Base-by-base conservation (phyloP, 35 echinoderm and acorn worm species). In the Chiridota heheva region DNA sequence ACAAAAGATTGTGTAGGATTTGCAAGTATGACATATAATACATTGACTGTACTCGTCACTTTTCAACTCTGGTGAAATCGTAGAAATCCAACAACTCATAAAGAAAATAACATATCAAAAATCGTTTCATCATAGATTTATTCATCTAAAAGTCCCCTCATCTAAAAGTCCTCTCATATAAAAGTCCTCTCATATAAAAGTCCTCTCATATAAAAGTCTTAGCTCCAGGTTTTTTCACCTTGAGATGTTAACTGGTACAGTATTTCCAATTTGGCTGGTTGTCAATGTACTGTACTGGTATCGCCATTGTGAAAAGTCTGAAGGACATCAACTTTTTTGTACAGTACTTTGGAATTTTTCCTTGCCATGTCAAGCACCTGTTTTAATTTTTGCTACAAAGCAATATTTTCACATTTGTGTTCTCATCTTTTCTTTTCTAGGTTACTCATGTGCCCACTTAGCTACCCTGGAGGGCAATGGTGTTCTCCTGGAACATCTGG, bases 401-500 rank as follows among this genome's bases (percentile, higher is more conserved):
- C n/a, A n/a, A 7, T 13, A 27, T 27, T 17, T 5, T 60, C 16
- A 26, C 15, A 18, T 74, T 1, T 26, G 1, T 48, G 13, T 42
- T 67, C 68, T 70, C 43, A 80, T 70, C 31, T 53, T 47, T 43
- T 22, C 58, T 42, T 62, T 44, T 74, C 0, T 68, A 98, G 95
- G 95, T 67, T 78, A 84, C 39, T 91, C 95, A 37, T 98, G 95
- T 63, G 46, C 86, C 28, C 95, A 98, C 35, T 58, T 98, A 41
- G 85, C 89, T 71, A 76, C 89, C 39, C 60, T 78, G 12, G 46
- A 40, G 8, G 18, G 30, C 20, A 79, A 88, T 44, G 18, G 69
- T 1, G 27, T 81, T 3, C 72, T 91, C 1, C 36, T 98, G 13
- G 42, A 43, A 4, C 92, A 98, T 40, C 66, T 98, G 18, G 63